Evolutionary conservation across 2,888 invertebrate species (phyloP), one percentile per base, ranked within the genome.

Genomic region (Hirtodrosophila confusa): DNA sequence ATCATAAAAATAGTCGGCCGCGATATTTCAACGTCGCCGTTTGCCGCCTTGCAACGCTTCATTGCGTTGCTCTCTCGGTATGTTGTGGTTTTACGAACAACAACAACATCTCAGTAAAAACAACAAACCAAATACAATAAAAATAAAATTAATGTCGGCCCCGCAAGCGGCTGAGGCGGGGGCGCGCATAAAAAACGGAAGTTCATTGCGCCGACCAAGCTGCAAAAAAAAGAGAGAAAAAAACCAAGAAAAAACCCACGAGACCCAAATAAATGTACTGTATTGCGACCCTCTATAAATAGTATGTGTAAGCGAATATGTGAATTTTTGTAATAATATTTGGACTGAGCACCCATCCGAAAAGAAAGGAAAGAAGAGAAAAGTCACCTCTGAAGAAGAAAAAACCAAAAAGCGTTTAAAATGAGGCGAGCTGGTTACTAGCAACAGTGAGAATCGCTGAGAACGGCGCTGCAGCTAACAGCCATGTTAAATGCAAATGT

Each of bases 1-100:
- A 69, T 78, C 88, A 86, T 86, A 82, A 85, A 85, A 79, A 74
- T 76, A 79, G 80, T 86, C 68, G 55, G 72, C 50, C 66, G 66
- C 82, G 66, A 85, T 79, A 77, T 79, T 84, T 80, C 63, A 79
- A 84, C 84, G 80, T 68, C 73, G 64, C 47, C 44, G 64, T 47
- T 63, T 66, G 72, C 85, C 86, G 80, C 83, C 84, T 77, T 86
- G 87, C 70, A 80, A 80, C 80, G 80, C 80, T 86, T 80, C 80
- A 80, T 80, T 86, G 85, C 77, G 57, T 37, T 36, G 53, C 53
- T 41, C 53, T 58, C 48, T 37, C 45, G 36, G 36, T 45, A 56
- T 54, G 39, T 44, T 69, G 69, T 47, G 48, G 53, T 51, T 72
- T 72, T 33, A 71, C 48, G 31, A 55, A 37, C 51, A 49, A 8